Percentiles rank a stretch among this genome's conserved stretches.
These are phyloP conservation scores for Hemibagrus guttatus DNA, from an alignment of 2,797 vertebrate species.

Conservation along the genomic window DNA sequence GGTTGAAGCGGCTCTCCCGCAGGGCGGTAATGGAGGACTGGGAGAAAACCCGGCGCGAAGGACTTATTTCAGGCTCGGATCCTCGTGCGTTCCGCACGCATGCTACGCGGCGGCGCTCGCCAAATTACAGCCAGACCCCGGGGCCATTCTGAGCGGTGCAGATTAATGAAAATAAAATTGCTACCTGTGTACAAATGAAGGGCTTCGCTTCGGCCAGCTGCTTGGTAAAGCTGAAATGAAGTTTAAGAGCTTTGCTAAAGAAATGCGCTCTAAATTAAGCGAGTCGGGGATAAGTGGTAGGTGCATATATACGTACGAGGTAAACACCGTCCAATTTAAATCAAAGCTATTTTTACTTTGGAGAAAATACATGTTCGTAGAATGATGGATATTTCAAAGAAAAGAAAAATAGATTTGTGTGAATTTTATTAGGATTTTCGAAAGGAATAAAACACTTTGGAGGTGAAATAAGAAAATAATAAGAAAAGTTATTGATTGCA, in stretches of 20 bases:
- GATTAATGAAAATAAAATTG: constrained; percentile 32
- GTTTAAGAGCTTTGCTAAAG: constrained; percentile 3
- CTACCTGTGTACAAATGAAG: constrained; percentile 35
- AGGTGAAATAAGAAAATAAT: not conserved
- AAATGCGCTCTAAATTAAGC: not conserved
- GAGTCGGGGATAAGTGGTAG: not conserved
- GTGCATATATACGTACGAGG: not conserved
- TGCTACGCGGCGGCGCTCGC: not conserved
- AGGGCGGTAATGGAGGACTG: constrained; percentile 52
- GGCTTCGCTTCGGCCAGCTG: not conserved
- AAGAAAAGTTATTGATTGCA: not conserved
- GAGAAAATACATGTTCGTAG: too few relatives aligned
- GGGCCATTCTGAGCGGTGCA: not conserved
- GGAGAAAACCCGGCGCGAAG: not conserved
- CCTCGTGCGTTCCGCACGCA: not conserved
- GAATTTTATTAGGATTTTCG: not conserved
- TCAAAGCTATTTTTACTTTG: not conserved
- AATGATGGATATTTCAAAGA: not conserved
- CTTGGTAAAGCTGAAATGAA: constrained; percentile 13
- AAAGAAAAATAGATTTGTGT: not conserved
- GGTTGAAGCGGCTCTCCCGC: constrained; percentile 38
- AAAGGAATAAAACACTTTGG: not conserved
- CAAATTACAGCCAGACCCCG: constrained; percentile 33
- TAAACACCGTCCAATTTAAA: not conserved
- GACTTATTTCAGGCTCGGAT: constrained; percentile 29